Evolutionary conservation across 1,140 invertebrate species (phyloP).

Genomic region (Cecropterus lyciades): DNA sequence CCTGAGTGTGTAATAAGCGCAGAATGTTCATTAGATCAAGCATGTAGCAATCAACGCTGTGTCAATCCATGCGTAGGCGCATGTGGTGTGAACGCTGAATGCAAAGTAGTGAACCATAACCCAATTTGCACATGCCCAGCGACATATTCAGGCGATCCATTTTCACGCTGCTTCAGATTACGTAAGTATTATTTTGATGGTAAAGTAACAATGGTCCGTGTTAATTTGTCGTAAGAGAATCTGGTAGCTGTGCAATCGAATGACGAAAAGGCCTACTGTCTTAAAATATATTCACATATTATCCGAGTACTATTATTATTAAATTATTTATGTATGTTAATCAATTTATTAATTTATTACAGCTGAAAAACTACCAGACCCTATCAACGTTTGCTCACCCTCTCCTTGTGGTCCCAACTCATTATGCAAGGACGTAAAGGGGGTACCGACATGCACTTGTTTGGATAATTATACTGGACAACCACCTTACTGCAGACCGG

Average conservation of each 20-base stretch:
- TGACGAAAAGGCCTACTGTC: no score
- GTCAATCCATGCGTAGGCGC: constrained; percentile 86
- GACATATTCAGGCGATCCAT: constrained; percentile 81
- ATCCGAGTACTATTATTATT: no score
- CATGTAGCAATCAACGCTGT: constrained; percentile 86
- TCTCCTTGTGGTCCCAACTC: constrained; percentile 93
- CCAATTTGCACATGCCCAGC: constrained; percentile 87
- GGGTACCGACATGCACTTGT: constrained; percentile 90
- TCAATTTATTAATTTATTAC: background rate
- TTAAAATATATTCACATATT: no score
- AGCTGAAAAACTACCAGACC: constrained; percentile 75
- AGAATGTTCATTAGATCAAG: constrained; percentile 85
- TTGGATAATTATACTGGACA: constrained; percentile 91
- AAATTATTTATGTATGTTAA: no score
- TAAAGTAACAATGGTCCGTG: no score
- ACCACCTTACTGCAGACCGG: constrained; percentile 90
- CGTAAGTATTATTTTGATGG: constrained; percentile 26
- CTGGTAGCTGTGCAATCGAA: no score
- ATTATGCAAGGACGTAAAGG: constrained; percentile 89
- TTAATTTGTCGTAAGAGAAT: no score
- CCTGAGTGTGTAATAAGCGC: constrained; percentile 86
- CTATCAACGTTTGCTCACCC: constrained; percentile 88
- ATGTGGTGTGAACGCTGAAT: constrained; percentile 87
- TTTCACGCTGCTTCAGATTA: constrained; percentile 20
- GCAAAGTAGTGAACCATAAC: constrained; percentile 88